phyloP scores from a whole-genome alignment of 2,888 invertebrate genomes.

The Agapostemon virescens region DNA sequence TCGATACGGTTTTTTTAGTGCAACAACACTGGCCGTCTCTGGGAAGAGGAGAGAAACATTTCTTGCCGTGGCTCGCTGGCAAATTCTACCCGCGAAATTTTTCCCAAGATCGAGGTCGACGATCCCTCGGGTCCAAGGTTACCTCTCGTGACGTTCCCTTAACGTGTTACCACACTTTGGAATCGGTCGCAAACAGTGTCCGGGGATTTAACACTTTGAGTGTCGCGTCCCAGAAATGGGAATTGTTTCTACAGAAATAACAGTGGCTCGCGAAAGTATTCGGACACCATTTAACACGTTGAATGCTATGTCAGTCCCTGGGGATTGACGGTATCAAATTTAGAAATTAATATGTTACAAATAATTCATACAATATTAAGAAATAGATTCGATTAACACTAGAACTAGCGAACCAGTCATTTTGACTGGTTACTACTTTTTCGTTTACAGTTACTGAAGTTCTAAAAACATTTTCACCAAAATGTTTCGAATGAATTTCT shows the following conservation, averaged over 20 bases:
- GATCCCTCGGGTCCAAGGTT: constrained; percentile 9
- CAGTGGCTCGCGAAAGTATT: too few species aligned
- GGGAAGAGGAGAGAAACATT: constrained; percentile 38
- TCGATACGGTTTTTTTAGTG: constrained; percentile 14
- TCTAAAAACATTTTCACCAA: too few species aligned
- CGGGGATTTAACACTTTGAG: background rate
- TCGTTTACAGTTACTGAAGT: too few species aligned
- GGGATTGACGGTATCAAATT: too few species aligned
- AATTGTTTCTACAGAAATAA: background rate
- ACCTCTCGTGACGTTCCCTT: background rate
- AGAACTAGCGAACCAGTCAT: too few species aligned
- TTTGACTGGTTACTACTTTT: too few species aligned
- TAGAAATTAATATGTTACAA: too few species aligned
- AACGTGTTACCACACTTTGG: background rate
- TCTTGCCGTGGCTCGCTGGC: background rate
- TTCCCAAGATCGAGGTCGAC: constrained; percentile 4
- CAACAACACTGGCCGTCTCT: background rate
- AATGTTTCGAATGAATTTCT: too few species aligned
- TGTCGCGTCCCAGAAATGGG: background rate
- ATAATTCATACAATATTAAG: too few species aligned
- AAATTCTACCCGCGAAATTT: constrained; percentile 10
- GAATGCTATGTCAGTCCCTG: too few species aligned
- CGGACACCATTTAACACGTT: too few species aligned
- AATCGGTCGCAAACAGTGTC: background rate
- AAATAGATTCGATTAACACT: too few species aligned